Percentiles rank a stretch among this genome's conserved stretches.
Evolutionary conservation across 2,888 invertebrate species (phyloP).

Genomic region (Alloscopus bannaensis): DNA sequence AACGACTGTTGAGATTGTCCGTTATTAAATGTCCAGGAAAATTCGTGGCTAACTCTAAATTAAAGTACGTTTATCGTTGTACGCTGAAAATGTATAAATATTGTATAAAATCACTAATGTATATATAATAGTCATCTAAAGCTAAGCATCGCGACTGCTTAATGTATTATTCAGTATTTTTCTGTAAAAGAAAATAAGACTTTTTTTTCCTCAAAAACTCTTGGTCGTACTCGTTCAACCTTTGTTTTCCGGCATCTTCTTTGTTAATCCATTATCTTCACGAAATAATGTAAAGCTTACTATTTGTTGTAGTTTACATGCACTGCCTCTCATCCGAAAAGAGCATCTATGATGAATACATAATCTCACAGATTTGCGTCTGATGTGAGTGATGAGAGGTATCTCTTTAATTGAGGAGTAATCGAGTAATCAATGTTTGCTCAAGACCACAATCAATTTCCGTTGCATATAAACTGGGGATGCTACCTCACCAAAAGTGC

Average conservation of each 20-base stretch:
- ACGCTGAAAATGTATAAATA: conserved; percentile 30
- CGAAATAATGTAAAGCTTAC: not conserved
- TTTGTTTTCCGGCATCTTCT: not conserved
- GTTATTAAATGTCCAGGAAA: not conserved
- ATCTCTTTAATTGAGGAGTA: too few species aligned
- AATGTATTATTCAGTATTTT: conserved; percentile 47
- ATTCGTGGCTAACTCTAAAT: not conserved
- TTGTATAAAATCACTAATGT: not conserved
- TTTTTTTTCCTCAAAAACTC: conserved; percentile 9
- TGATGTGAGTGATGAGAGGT: too few species aligned
- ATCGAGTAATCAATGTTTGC: too few species aligned
- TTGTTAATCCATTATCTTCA: not conserved
- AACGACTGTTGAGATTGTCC: too few species aligned
- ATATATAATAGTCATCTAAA: conserved; percentile 8
- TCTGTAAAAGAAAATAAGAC: conserved; percentile 45
- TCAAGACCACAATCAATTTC: too few species aligned
- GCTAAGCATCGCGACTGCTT: conserved; percentile 43
- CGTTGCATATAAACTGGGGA: too few species aligned
- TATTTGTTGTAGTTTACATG: too few species aligned
- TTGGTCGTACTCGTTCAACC: not conserved
- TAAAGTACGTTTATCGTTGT: not conserved
- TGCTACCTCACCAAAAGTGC: too few species aligned
- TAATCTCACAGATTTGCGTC: too few species aligned
- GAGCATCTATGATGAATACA: too few species aligned
- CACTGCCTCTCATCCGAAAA: too few species aligned